These are phyloP conservation scores for Trichosurus vulpecula DNA, from an alignment of 2,797 vertebrate genomes.

Conservation along the genomic window DNA sequence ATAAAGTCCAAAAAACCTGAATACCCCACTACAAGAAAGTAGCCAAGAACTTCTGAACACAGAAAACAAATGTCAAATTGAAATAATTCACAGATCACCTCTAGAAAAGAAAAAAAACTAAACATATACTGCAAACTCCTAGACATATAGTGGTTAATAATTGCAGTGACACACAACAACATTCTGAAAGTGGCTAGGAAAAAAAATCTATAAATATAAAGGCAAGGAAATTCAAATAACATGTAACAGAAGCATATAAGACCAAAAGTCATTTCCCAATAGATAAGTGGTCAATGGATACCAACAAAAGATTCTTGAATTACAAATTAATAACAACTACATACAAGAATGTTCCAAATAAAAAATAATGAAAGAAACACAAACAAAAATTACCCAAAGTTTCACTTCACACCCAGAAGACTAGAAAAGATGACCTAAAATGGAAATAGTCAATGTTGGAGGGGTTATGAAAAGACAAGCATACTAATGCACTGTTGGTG, in stretches of 20 bases:
- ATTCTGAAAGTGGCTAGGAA: not conserved
- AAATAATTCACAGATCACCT: not conserved
- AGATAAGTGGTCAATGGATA: not conserved
- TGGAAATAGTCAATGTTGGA: not conserved
- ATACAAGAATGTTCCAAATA: not conserved
- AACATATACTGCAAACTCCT: not conserved
- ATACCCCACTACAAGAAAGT: not conserved
- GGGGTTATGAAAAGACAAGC: not conserved
- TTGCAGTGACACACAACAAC: not conserved
- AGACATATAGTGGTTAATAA: not conserved
- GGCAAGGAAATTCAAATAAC: not conserved
- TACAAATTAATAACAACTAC: not conserved
- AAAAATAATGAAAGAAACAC: not conserved
- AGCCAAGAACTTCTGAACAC: not conserved
- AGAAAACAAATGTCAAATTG: too few relatives aligned
- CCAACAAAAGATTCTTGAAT: not conserved
- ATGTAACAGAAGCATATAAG: not conserved
- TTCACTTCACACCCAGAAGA: not conserved
- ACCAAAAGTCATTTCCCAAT: not conserved
- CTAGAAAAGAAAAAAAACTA: not conserved
- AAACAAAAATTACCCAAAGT: not conserved
- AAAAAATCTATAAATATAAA: not conserved
- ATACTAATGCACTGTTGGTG: not conserved
- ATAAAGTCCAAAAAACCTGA: not conserved
- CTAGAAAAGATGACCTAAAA: not conserved